Evolutionary conservation across 2,888 invertebrate species (phyloP), one percentile per base, ranked within the genome.

Genomic region (Catocala nupta): DNA sequence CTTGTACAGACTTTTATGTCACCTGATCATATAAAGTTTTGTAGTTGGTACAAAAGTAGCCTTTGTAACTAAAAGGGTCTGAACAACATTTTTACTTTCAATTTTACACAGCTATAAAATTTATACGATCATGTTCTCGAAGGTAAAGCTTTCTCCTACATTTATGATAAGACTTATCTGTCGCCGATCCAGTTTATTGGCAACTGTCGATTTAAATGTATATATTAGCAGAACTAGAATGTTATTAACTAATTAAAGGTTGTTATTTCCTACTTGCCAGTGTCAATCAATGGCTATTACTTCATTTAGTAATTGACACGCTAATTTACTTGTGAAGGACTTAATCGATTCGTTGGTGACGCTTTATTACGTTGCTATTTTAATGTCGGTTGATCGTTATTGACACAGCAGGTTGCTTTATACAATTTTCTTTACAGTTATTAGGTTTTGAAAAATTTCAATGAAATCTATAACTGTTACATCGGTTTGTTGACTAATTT

Each of bases 101-200:
- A 61, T 73, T 56, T 65, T 58, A 54, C 49, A 47, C 11, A 50
- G 16, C 45, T 13, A 25, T 66, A 63, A 70, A 71, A 64, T 61
- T n/a, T 47, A 44, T 49, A 50, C 39, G 50, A 13, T 12, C 44
- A 33, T 42, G 60, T 12, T 8, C 48, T 48, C 5, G 16, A 45
- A n/a, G 49, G 25, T 50, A 52, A 36, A 45, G 52, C 66, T 75
- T 73, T 77, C 77, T 36, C 66, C 8, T 47, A 25, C 34, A 47
- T 43, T 68, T 63, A 57, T 76, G 68, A 65, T 77, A 76, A 65
- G 36, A 7, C 47, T 73, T 65, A 71, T 77, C 71, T 64, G 43
- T 55, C 5, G 6, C 45, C 11, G 44, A 52, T 11, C 60, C 13
- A 45, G 53, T 72, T 65, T 63, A 57, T 59, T 62, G 39, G 39